phyloP scores from a whole-genome alignment of 2,113 vertebrate species.

The Rhinichthys klamathensis region DNA sequence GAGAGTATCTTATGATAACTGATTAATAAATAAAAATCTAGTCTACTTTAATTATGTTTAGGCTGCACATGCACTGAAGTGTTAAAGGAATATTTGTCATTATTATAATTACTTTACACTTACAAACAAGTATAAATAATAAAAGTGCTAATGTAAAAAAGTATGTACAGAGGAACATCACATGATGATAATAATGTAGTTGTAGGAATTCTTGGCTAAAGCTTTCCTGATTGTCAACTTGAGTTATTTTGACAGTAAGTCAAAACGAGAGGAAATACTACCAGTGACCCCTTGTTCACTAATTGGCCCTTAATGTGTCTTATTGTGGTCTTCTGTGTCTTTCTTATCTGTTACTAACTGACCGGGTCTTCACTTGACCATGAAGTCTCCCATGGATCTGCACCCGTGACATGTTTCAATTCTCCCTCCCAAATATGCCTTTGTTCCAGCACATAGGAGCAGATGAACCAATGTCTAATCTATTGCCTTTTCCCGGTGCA shows the following conservation, averaged over 20 bases:
- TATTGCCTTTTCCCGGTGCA: conserved; percentile 69
- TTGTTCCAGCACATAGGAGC: conserved; percentile 73
- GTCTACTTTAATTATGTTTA: not conserved
- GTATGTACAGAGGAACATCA: not conserved
- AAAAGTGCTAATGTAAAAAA: not conserved
- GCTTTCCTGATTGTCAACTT: not conserved
- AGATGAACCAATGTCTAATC: conserved; percentile 75
- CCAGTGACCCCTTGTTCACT: not conserved
- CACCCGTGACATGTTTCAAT: conserved; percentile 43
- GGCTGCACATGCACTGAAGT: not conserved
- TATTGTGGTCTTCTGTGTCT: not conserved
- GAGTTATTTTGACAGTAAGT: not conserved
- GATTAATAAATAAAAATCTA: too few species aligned
- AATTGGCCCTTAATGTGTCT: not conserved
- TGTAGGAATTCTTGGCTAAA: not conserved
- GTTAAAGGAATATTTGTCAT: not conserved
- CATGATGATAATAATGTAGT: not conserved
- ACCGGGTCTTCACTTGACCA: conserved; percentile 5
- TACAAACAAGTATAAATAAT: not conserved
- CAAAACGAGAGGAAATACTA: not conserved
- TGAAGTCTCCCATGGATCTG: conserved; percentile 26
- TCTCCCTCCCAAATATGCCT: conserved; percentile 63
- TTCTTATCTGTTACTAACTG: not conserved
- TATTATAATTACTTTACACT: not conserved
- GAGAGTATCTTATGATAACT: not conserved